These are phyloP conservation scores for Philhelius pedissequus DNA, from an alignment of 2,888 invertebrate genomes.

Conservation along the genomic window DNA sequence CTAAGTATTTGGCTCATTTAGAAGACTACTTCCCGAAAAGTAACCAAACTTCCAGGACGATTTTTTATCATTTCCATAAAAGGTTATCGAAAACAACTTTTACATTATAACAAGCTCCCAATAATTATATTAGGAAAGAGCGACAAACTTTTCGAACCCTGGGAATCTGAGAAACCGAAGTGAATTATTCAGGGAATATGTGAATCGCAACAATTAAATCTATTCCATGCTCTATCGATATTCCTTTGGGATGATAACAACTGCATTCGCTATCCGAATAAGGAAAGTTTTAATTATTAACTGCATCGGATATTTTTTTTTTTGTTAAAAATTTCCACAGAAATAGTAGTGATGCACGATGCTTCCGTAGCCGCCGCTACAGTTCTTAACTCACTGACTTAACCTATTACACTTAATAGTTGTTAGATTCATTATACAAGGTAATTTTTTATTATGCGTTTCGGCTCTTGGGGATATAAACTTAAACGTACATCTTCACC, in stretches of 20 bases:
- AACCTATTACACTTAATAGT: conserved; percentile 42
- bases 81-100: background rate
- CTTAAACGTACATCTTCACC: background rate
- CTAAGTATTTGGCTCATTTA: no score
- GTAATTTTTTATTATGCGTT: conserved; percentile 15
- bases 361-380: background rate
- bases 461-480: conserved; percentile 27
- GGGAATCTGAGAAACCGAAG: background rate
- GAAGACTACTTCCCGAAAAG: no score
- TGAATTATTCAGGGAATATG: background rate
- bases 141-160: background rate
- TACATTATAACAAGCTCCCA: background rate
- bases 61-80: no score
- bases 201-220: conserved; percentile 6
- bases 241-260: conserved; percentile 14
- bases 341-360: conserved; percentile 17
- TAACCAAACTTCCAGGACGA: no score
- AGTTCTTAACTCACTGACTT: conserved; percentile 15
- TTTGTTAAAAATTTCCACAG: background rate
- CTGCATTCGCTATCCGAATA: conserved; percentile 11
- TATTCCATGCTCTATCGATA: background rate
- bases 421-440: conserved; percentile 52
- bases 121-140: background rate
- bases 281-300: conserved; percentile 47
- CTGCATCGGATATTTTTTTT: background rate